Evolutionary conservation across 2,888 invertebrate species (phyloP).

Genomic region (Nasonovia ribisnigri): DNA sequence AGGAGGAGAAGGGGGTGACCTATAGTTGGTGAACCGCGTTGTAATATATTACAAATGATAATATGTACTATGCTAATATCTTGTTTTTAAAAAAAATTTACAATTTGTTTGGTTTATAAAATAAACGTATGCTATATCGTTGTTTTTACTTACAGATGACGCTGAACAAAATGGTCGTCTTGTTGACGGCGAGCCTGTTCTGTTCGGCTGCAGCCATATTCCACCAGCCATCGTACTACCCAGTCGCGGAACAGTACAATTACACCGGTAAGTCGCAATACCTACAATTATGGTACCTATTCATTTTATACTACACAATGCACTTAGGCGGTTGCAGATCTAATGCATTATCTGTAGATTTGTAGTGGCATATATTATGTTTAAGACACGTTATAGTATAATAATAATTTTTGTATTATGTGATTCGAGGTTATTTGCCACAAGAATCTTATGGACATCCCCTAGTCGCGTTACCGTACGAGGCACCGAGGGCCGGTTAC

Average conservation of each 20-base stretch:
- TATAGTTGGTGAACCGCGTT: no score
- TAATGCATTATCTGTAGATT: not conserved
- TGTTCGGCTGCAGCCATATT: conserved; percentile 50
- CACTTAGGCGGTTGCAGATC: not conserved
- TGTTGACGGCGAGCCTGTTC: conserved; percentile 39
- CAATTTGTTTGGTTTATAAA: not conserved
- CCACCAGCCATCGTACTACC: conserved; percentile 44
- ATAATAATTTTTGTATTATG: not conserved
- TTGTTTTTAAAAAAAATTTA: not conserved
- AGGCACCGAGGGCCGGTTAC: not conserved
- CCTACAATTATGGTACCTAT: not conserved
- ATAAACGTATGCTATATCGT: not conserved
- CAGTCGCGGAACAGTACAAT: conserved; percentile 41
- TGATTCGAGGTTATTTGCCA: conserved; percentile 26
- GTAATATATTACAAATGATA: no score
- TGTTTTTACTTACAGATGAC: conserved; percentile 50
- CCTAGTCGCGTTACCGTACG: not conserved
- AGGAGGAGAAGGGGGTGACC: no score
- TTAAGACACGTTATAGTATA: no score
- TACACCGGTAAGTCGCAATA: conserved; percentile 10
- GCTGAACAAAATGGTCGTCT: conserved; percentile 51
- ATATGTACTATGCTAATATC: not conserved
- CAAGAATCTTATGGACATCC: conserved; percentile 51
- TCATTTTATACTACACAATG: not conserved
- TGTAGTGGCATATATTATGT: not conserved